Evolutionary conservation across 53 echinoderm and acorn worm genomes (phyloP), one percentile per base, ranked within the genome.

Genomic region (Zoroaster sp.): DNA sequence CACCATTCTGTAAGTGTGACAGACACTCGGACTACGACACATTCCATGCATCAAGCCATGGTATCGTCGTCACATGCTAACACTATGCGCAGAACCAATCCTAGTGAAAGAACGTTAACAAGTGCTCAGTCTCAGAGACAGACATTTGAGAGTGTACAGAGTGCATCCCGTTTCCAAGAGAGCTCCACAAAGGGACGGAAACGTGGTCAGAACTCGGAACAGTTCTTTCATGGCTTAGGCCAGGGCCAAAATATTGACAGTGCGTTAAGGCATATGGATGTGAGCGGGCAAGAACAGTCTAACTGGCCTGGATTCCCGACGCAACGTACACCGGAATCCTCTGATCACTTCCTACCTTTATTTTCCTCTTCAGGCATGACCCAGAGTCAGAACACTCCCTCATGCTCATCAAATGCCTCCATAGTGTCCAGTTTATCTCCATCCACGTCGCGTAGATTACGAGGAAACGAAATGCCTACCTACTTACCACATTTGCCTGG

Each of bases 341-440:
- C 98, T 0, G 78, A 89, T 47, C 41, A 67, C 7, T 92, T 94
- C 17, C 93, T 88, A n/a, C 75, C 93, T 0, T 39, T 91, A 25
- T 89, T 90, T 40, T 78, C 88, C 25, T 74, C 80, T n/a, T 66
- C 71, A 42, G 86, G 91, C 33, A 95, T 95, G 68, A 66, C 93
- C 0, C 91, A 81, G 23, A 91, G 79, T 33, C 79, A 79, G 32
- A 79, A 69, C 34, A 35, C 89, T 17, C 79, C 89, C 28, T 77
- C 96, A 5, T 92, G 88, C 42, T 75, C 92, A 17, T 83, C 77
- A 13, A 92, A 46, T 45, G 69, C 94, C 42, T 89, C 92, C 49
- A 79, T 95, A 4, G 88, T 95, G 38, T 91, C 96, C 35, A 96
- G 93, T 69, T 73, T 96, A 49, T 96, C 97, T 9, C 97, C 97